phyloP scores from a whole-genome alignment of 2,113 vertebrate species.

The Pholis gunnellus region DNA sequence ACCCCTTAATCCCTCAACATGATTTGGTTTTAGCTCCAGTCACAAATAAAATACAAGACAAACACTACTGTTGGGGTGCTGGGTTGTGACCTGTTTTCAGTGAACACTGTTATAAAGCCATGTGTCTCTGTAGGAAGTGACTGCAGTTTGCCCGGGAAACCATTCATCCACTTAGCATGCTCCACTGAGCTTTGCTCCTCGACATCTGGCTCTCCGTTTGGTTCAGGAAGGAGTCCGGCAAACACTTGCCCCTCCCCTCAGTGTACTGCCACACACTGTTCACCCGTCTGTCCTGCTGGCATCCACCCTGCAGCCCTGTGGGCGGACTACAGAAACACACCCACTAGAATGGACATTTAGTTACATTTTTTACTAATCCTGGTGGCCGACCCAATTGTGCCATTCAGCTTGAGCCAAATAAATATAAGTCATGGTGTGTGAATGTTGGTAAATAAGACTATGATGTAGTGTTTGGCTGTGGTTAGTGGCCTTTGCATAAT shows the following conservation, averaged over 20 bases:
- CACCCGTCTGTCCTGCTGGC: conserved; percentile 79
- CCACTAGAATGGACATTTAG: conserved; percentile 13
- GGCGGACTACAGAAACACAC: conserved; percentile 16
- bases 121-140: conserved; percentile 8
- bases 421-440: conserved; percentile 1
- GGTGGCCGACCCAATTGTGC: conserved; percentile 39
- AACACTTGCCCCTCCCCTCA: conserved; percentile 8
- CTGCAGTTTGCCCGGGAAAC: conserved; percentile 18
- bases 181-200: conserved; percentile 36
- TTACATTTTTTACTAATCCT: conserved; percentile 6
- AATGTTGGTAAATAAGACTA: background rate
- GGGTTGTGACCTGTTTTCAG: conserved; percentile 12
- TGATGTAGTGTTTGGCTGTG: background rate
- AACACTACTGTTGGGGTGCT: background rate
- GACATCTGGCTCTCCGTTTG: conserved; percentile 60
- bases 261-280: conserved; percentile 60
- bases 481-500: background rate
- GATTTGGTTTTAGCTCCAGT: background rate
- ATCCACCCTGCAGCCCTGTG: background rate
- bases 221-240: conserved; percentile 57
- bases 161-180: conserved; percentile 20
- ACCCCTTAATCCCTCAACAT: background rate
- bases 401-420: conserved; percentile 54
- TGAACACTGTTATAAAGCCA: conserved; percentile 1
- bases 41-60: background rate